Evolutionary conservation across 2,888 invertebrate genomes (phyloP), one percentile per base, ranked within the genome.

Genomic region (Drosophila mimetica): DNA sequence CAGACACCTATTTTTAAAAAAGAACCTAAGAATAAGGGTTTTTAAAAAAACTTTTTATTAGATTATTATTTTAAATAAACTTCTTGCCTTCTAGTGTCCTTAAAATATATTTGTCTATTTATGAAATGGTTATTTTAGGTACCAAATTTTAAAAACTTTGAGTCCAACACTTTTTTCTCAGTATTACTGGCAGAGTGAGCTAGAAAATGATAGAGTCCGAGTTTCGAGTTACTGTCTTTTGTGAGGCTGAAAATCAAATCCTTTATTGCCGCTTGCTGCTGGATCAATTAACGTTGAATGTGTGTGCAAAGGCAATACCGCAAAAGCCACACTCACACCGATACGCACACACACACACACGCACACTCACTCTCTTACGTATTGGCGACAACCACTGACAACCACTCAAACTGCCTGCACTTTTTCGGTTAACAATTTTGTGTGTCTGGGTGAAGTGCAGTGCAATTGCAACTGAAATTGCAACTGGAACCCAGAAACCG

Each of bases 241-340:
- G 85, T 83, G 85, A 78, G 71, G 71, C 70, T 74, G 85, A 85
- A 84, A 84, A 85, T 87, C 84, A 84, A 84, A 87, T 84, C 86
- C 84, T 87, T 84, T 84, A 87, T 84, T 87, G 88, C 85, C 75
- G 80, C 82, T 77, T 79, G 86, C 87, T 76, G 86, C 79, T 85
- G 76, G 87, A 84, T 84, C 84, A 84, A 84, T 84, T 84, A 84
- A 87, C 87, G 77, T 85, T 87, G 86, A 79, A 87, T 82, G 79
- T 83, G 84, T 80, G 76, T 84, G 84, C 76, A 83, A 71, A 80
- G 84, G 86, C 84, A 82, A 77, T 73, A 86, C 82, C 82, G 76
- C 82, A 83, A 86, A 77, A 84, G 73, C 86, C 84, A 61, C 82
- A 86, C 36, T 65, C 41, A 52, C 37, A 50, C 20, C 57, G 13